Conservation (phyloP, 2,113 vertebrate genomes). For the Cinclus mexicanus region DNA sequence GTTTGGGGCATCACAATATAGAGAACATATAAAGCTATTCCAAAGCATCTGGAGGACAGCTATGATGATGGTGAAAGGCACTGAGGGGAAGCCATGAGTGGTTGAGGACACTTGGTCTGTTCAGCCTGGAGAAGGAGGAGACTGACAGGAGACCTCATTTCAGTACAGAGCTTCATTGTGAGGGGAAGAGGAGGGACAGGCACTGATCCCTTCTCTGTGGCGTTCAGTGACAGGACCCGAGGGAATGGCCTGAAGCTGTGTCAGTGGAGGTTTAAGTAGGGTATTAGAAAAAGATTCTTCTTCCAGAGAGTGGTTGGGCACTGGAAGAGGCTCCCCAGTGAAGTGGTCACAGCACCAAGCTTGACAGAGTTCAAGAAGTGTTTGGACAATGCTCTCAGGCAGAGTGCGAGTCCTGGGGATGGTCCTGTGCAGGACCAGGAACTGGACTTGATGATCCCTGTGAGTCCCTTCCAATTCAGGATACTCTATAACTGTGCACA, state of each 20-base stretch:
- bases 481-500: not conserved
- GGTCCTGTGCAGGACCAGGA: not conserved
- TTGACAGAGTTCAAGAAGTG: not conserved
- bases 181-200: not conserved
- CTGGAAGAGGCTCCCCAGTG: not conserved
- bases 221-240: fast-evolving
- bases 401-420: not conserved
- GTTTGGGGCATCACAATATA: not conserved
- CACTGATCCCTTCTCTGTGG: not conserved
- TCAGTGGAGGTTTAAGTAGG: not conserved
- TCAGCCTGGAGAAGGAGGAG: not conserved
- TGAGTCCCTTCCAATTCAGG: not conserved
- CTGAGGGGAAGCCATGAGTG: not conserved
- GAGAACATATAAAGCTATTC: not conserved
- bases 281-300: not conserved
- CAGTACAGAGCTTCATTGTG: not conserved
- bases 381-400: not conserved
- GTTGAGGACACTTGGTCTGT: not conserved
- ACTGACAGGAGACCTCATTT: not conserved
- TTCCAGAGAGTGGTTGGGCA: not conserved
- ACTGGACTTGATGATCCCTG: not conserved
- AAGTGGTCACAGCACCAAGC: not conserved
- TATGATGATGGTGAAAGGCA: not conserved
- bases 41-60: not conserved
- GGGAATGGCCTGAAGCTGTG: not conserved